Percentiles rank a stretch among this genome's conserved stretches.
Conservation (phyloP, 2,797 vertebrate genomes). For the Harpagifer antarcticus region DNA sequence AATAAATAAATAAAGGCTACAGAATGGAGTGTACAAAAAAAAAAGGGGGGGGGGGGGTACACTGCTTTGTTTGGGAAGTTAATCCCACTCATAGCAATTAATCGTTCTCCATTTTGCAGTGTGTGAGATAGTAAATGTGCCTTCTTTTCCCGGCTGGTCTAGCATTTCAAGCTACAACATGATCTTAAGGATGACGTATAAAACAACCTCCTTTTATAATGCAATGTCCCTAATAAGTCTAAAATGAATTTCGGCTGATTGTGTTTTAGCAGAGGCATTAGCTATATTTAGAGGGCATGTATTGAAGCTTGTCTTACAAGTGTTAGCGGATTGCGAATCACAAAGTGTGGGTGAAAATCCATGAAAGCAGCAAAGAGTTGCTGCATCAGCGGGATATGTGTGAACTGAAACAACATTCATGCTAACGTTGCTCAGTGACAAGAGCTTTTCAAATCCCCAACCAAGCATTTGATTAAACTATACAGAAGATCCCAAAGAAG, state of each 20-base stretch:
- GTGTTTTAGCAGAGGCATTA: constrained; percentile 45
- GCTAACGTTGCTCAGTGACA: constrained; percentile 57
- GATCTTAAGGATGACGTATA: constrained; percentile 6
- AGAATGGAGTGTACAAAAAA: background rate
- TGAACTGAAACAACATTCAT: constrained; percentile 57
- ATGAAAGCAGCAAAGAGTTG: constrained; percentile 67
- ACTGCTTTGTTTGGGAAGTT: background rate
- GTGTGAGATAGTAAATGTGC: background rate
- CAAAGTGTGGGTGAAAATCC: constrained; percentile 56
- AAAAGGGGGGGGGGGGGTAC: too few relatives aligned
- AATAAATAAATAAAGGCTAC: background rate
- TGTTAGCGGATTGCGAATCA: constrained; percentile 52
- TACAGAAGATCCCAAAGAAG: constrained; percentile 44
- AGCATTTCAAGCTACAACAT: constrained; percentile 16
- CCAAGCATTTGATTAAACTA: constrained; percentile 69
- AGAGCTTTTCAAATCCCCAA: constrained; percentile 65
- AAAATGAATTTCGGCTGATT: constrained; percentile 36
- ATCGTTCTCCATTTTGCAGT: constrained; percentile 1
- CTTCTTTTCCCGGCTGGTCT: background rate
- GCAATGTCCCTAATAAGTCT: background rate
- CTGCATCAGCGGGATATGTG: constrained; percentile 60
- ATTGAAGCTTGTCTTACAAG: constrained; percentile 64
- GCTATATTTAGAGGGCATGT: constrained; percentile 63
- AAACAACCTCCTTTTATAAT: constrained; percentile 16
- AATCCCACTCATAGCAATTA: constrained; percentile 15